A percentile compares a stretch with the other conserved stretches of the same genome.
Conservation (phyloP, 2,888 invertebrate species). For the Lacanobia oleracea region DNA sequence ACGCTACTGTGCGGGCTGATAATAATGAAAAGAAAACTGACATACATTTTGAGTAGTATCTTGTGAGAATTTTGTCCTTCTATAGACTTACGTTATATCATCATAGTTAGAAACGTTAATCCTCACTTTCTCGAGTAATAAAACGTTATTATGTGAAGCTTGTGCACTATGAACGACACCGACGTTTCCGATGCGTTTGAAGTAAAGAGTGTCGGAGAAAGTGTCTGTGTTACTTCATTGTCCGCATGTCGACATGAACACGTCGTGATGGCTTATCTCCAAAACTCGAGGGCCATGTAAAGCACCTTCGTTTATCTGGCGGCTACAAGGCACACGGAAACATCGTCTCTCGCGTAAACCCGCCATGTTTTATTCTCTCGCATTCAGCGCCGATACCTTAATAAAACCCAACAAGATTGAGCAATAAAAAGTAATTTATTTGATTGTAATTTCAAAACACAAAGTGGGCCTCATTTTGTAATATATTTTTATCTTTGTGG, state of each 20-base stretch:
- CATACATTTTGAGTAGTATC: background rate
- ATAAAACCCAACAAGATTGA: constrained; percentile 91
- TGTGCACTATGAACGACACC: constrained; percentile 40
- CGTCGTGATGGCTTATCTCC: constrained; percentile 84
- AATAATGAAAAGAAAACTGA: background rate
- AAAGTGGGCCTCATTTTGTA: constrained; percentile 90
- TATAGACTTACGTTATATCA: background rate
- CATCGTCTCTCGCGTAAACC: constrained; percentile 88
- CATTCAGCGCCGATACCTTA: constrained; percentile 89
- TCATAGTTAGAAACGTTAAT: background rate
- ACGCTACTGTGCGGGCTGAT: background rate
- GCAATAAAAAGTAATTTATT: constrained; percentile 91
- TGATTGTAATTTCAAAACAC: constrained; percentile 91
- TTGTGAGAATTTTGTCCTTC: background rate
- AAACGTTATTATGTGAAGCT: constrained; percentile 34
- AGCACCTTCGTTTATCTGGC: constrained; percentile 82
- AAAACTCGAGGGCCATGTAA: constrained; percentile 85
- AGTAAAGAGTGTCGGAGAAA: constrained; percentile 71
- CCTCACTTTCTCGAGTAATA: constrained; percentile 25
- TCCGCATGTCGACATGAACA: constrained; percentile 80
- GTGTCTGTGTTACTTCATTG: constrained; percentile 74
- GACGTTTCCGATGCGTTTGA: constrained; percentile 45
- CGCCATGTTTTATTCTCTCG: constrained; percentile 88
- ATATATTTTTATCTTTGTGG: constrained; percentile 90
- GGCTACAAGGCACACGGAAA: constrained; percentile 77